These are phyloP conservation scores for Streptopelia turtur DNA, from an alignment of 2,797 vertebrate species.

Conservation along the genomic window DNA sequence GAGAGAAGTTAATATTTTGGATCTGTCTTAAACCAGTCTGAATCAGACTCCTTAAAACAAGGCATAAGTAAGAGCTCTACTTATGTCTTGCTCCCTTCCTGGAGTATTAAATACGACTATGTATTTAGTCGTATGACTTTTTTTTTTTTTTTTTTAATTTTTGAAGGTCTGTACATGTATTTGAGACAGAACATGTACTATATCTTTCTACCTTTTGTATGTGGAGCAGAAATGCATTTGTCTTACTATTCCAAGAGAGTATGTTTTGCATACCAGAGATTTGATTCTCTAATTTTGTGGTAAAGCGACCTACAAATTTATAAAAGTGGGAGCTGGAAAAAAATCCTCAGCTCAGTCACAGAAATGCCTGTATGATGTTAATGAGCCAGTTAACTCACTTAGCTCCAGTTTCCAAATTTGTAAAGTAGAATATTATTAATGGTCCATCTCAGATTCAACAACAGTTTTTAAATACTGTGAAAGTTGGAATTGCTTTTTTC, in stretches of 20 bases:
- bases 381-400: neutral
- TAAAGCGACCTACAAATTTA: neutral
- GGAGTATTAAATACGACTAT: neutral
- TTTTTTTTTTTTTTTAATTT: neutral
- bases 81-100: neutral
- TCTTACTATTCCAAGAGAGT: neutral
- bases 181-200: neutral
- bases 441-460: neutral
- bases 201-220: neutral
- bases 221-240: neutral
- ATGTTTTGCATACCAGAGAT: neutral
- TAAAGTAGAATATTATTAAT: neutral
- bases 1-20: neutral
- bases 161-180: neutral
- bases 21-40: neutral
- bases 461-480: neutral
- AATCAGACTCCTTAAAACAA: neutral
- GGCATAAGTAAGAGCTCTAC: neutral
- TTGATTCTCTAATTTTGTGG: neutral
- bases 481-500: neutral
- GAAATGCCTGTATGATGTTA: neutral
- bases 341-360: neutral
- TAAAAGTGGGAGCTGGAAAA: neutral
- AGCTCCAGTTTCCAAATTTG: neutral
- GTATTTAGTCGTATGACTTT: too few species aligned